A percentile compares a stretch with the other conserved stretches of the same genome.
These are phyloP conservation scores for Pituophis catenifer DNA, from an alignment of 2,113 vertebrate genomes.

Conservation along the genomic window DNA sequence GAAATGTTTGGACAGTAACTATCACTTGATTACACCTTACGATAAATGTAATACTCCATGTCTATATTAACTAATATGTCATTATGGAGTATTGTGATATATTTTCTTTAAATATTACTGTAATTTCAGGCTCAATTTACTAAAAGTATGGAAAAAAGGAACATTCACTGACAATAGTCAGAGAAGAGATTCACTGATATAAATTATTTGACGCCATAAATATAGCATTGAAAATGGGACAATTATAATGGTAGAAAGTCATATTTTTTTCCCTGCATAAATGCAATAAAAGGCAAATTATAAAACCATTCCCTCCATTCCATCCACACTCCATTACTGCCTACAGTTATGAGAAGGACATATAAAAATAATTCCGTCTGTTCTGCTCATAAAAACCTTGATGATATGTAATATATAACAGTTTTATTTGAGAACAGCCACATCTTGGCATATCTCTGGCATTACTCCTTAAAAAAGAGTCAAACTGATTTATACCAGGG, in stretches of 20 bases:
- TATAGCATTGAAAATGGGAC: not conserved
- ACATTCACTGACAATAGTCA: not conserved
- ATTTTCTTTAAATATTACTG: not conserved
- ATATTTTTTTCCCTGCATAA: not conserved
- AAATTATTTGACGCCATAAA: constrained; percentile 24
- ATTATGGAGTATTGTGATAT: not conserved
- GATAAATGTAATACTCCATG: not conserved
- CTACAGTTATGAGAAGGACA: constrained; percentile 20
- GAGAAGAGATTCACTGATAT: not conserved
- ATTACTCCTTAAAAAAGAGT: constrained; percentile 10
- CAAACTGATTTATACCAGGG: not conserved
- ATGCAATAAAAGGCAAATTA: constrained; percentile 18
- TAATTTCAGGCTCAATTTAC: not conserved
- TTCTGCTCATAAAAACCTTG: not conserved
- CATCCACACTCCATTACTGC: constrained; percentile 28
- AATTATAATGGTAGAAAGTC: constrained; percentile 18
- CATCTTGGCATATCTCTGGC: not conserved
- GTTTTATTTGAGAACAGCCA: constrained; percentile 3
- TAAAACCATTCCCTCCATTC: not conserved
- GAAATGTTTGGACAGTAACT: not conserved
- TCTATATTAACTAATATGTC: constrained; percentile 5
- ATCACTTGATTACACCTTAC: not conserved
- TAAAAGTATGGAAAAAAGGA: not conserved
- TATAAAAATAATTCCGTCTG: constrained; percentile 11
- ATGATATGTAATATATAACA: constrained; percentile 10